A percentile compares a stretch with the other conserved stretches of the same genome.
Evolutionary conservation across 2,797 vertebrate species (phyloP).

Genomic region (Muraenolepis orangiensis): DNA sequence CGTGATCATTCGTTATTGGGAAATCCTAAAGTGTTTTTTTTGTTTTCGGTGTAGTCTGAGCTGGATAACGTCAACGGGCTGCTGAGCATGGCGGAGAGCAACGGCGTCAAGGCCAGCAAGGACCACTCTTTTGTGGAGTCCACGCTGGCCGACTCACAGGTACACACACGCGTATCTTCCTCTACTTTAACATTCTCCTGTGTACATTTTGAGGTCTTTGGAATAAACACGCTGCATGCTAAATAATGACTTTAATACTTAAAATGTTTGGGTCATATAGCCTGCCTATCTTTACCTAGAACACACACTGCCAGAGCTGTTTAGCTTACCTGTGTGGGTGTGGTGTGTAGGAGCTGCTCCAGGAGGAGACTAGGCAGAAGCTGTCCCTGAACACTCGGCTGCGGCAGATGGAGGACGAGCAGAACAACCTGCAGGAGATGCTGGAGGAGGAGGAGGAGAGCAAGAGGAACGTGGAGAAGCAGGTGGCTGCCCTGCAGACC

Average conservation of each 20-base stretch:
- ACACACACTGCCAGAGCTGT: background rate
- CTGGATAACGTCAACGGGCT: conserved; percentile 82
- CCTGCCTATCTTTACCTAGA: background rate
- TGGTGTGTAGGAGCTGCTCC: conserved; percentile 79
- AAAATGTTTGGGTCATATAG: background rate
- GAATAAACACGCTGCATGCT: too few species aligned
- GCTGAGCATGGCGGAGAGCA: conserved; percentile 86
- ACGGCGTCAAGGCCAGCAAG: conserved; percentile 88
- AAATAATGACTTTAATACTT: too few species aligned
- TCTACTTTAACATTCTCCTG: background rate
- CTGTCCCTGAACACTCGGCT: conserved; percentile 84
- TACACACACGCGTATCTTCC: conserved; percentile 42
- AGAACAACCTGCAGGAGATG: conserved; percentile 83
- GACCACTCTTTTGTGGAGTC: conserved; percentile 86
- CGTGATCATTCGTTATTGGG: background rate
- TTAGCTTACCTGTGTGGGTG: background rate
- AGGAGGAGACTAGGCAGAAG: conserved; percentile 95
- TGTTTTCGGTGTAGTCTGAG: conserved; percentile 73
- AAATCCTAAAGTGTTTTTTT: background rate
- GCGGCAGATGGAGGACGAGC: conserved; percentile 89
- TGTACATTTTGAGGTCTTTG: background rate
- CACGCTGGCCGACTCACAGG: conserved; percentile 91
- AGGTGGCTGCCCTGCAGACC: conserved; percentile 79
- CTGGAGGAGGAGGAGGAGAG: conserved; percentile 93
- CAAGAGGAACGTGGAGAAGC: conserved; percentile 88